Conservation (phyloP, 2,797 vertebrate genomes). For the Sebastes hubbsi region DNA sequence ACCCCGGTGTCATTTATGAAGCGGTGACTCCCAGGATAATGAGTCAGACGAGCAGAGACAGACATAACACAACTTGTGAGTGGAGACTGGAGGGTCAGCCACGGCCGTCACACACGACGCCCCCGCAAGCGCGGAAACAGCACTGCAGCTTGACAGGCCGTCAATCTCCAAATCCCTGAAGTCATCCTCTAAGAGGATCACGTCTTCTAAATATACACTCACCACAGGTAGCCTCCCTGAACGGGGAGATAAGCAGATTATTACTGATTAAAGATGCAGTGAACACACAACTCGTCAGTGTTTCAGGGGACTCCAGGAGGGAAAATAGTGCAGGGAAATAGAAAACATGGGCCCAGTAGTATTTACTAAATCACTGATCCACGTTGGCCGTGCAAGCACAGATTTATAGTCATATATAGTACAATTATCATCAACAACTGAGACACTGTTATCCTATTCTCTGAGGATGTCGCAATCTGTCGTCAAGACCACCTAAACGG, state of each 20-base stretch:
- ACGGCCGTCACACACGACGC: not conserved
- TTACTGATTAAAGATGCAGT: constrained; percentile 56
- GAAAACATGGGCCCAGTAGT: not conserved
- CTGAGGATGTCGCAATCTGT: not conserved
- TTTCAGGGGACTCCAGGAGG: not conserved
- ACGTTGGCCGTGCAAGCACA: not conserved
- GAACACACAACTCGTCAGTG: not conserved
- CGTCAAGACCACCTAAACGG: too few species aligned
- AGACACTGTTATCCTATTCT: too few species aligned
- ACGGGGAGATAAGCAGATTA: constrained; percentile 69
- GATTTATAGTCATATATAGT: not conserved
- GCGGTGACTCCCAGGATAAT: not conserved
- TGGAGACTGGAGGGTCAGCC: not conserved
- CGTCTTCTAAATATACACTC: constrained; percentile 67
- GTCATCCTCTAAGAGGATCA: constrained; percentile 72
- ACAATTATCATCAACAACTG: not conserved
- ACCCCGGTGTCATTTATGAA: not conserved
- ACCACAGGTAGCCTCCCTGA: constrained; percentile 42
- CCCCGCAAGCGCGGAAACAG: not conserved
- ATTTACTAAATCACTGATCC: not conserved
- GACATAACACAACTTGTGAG: not conserved
- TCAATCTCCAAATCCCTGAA: constrained; percentile 54
- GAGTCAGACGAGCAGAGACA: constrained; percentile 15
- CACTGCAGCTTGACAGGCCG: constrained; percentile 13
- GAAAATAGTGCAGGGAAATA: not conserved